phyloP scores from a whole-genome alignment of 2,797 vertebrate species.

The Pseudochirops cupreus region DNA sequence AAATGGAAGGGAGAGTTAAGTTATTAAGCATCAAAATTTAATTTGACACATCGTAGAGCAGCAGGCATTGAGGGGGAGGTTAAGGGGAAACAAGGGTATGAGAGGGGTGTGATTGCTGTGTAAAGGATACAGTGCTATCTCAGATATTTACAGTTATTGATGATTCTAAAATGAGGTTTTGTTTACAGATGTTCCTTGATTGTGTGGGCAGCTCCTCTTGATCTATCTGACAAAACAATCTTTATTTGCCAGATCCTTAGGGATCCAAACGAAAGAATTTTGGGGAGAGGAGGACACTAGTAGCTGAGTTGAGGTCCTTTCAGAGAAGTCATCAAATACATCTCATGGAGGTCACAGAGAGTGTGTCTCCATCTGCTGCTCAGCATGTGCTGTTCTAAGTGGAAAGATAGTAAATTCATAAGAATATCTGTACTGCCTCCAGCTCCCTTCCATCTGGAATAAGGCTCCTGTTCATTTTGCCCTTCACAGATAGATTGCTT shows the following conservation, averaged over 20 bases:
- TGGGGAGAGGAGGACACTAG: background rate
- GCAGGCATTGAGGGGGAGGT: slow-evolving; percentile 26
- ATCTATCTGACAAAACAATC: background rate
- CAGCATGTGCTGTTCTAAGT: background rate
- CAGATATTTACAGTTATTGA: slow-evolving; percentile 53
- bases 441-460: slow-evolving; percentile 22
- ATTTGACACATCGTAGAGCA: slow-evolving; percentile 63
- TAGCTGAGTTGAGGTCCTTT: background rate
- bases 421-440: slow-evolving; percentile 41
- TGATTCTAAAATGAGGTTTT: slow-evolving; percentile 58
- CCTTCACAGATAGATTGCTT: slow-evolving; percentile 43
- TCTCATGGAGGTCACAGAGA: slow-evolving; percentile 4
- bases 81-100: slow-evolving; percentile 1
- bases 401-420: slow-evolving; percentile 32
- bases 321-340: background rate
- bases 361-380: slow-evolving; percentile 2
- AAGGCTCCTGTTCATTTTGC: slow-evolving; percentile 25
- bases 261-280: background rate
- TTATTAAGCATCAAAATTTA: slow-evolving; percentile 40
- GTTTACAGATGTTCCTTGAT: slow-evolving; percentile 21
- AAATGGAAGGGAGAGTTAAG: slow-evolving; percentile 33
- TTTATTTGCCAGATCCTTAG: slow-evolving; percentile 28
- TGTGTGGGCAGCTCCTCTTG: slow-evolving; percentile 39
- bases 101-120: slow-evolving; percentile 44
- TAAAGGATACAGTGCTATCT: slow-evolving; percentile 37